Evolutionary conservation across 2,113 vertebrate genomes (phyloP).

Genomic region (Uria aalge): DNA sequence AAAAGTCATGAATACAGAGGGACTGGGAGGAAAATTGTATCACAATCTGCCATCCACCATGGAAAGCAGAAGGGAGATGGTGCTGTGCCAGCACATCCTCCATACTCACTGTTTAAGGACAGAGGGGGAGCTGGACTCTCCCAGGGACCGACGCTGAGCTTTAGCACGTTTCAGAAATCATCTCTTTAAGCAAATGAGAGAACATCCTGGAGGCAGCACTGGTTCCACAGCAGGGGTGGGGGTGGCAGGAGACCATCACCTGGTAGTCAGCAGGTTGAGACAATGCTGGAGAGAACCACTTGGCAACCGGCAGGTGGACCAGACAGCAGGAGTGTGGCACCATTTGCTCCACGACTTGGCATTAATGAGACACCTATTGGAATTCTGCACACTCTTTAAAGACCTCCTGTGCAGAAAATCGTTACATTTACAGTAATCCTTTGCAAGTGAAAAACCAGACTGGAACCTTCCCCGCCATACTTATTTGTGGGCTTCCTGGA

Average conservation of each 20-base stretch:
- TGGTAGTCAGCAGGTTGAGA: constrained; percentile 37
- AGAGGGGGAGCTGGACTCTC: neutral
- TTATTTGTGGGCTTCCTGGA: neutral
- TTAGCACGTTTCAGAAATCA: neutral
- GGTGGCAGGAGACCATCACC: constrained; percentile 55
- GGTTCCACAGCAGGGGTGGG: neutral
- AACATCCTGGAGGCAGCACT: neutral
- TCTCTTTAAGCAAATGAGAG: neutral
- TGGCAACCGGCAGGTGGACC: constrained; percentile 62
- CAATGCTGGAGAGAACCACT: constrained; percentile 30
- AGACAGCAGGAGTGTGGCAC: constrained; percentile 64
- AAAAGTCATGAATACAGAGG: neutral
- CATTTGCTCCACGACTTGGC: constrained; percentile 49
- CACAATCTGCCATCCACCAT: neutral
- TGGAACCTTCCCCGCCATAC: neutral
- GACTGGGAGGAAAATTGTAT: neutral
- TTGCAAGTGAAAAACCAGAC: neutral
- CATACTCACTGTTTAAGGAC: neutral
- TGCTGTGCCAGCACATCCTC: neutral
- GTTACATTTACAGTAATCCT: constrained; percentile 21
- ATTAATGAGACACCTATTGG: constrained; percentile 70
- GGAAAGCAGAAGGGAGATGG: neutral
- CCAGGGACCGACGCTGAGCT: neutral
- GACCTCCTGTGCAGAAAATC: constrained; percentile 31
- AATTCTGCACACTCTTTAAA: constrained; percentile 49